Conservation (phyloP, 1,140 invertebrate species). For the Drosophila simulans region DNA sequence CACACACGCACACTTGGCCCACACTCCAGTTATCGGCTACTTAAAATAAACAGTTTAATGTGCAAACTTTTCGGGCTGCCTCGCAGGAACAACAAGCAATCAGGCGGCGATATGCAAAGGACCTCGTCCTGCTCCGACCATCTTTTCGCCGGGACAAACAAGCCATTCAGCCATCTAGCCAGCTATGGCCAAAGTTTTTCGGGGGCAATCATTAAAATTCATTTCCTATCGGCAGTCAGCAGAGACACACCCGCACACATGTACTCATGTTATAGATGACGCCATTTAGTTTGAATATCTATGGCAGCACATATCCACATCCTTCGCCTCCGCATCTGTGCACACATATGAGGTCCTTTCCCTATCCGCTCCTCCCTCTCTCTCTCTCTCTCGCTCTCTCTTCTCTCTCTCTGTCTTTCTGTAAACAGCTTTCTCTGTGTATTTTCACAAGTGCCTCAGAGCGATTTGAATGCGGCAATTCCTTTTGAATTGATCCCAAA, state of each 20-base stretch:
- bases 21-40: conserved; percentile 68
- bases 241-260: conserved; percentile 33
- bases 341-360: conserved; percentile 19
- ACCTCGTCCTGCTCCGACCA: conserved; percentile 2
- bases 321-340: conserved; percentile 29
- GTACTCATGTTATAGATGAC: conserved; percentile 70
- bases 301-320: conserved; percentile 57
- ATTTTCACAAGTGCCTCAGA: conserved; percentile 73
- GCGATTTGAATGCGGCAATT: conserved; percentile 83
- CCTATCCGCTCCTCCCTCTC: neutral
- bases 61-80: conserved; percentile 63
- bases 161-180: conserved; percentile 44
- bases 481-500: conserved; percentile 83
- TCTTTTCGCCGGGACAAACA: conserved; percentile 56
- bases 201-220: conserved; percentile 80
- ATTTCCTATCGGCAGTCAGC: conserved; percentile 81
- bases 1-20: conserved; percentile 14
- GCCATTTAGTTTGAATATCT: conserved; percentile 82
- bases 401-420: neutral
- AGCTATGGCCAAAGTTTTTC: conserved; percentile 52
- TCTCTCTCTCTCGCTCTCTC: neutral
- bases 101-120: conserved; percentile 23
- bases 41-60: conserved; percentile 82
- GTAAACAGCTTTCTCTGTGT: neutral
- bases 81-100: conserved; percentile 48